A percentile compares a stretch with the other conserved stretches of the same genome.
Conservation (phyloP, 1,140 invertebrate genomes). For the Tetraneura akinire region DNA sequence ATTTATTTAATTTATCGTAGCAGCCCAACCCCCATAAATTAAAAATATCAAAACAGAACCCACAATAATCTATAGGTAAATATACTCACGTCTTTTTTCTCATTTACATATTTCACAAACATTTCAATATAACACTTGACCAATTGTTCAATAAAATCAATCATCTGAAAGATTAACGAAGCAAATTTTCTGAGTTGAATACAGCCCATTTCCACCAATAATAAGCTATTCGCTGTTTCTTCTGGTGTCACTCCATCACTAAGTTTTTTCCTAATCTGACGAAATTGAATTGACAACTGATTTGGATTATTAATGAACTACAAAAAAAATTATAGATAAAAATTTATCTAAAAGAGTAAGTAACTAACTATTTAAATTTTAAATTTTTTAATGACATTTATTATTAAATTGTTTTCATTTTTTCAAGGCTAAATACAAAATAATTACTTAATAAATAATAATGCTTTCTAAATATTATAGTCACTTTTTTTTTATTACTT, state of each 20-base stretch:
- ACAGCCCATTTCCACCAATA: conserved; percentile 29
- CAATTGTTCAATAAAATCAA: conserved; percentile 4
- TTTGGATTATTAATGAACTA: conserved; percentile 30
- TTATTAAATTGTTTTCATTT: too few relatives aligned
- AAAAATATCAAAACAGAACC: too few relatives aligned
- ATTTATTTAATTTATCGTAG: too few relatives aligned
- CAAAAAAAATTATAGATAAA: background rate
- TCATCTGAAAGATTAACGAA: background rate
- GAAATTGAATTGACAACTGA: background rate
- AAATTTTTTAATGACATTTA: too few relatives aligned
- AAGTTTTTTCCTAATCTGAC: conserved; percentile 33
- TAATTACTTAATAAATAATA: too few relatives aligned
- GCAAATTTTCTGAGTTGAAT: background rate
- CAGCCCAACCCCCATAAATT: too few relatives aligned
- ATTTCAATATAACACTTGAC: conserved; percentile 27
- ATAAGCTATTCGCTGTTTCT: conserved; percentile 23
- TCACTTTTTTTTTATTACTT: too few relatives aligned
- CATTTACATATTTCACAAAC: background rate
- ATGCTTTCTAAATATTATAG: too few relatives aligned
- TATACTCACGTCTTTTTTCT: conserved; percentile 12
- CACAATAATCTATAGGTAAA: too few relatives aligned
- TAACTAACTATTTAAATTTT: too few relatives aligned
- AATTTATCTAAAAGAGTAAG: too few relatives aligned
- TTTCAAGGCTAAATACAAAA: too few relatives aligned
- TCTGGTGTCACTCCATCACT: background rate